phyloP scores from a whole-genome alignment of 2,888 invertebrate species.

The Ennomos fuscantarius region DNA sequence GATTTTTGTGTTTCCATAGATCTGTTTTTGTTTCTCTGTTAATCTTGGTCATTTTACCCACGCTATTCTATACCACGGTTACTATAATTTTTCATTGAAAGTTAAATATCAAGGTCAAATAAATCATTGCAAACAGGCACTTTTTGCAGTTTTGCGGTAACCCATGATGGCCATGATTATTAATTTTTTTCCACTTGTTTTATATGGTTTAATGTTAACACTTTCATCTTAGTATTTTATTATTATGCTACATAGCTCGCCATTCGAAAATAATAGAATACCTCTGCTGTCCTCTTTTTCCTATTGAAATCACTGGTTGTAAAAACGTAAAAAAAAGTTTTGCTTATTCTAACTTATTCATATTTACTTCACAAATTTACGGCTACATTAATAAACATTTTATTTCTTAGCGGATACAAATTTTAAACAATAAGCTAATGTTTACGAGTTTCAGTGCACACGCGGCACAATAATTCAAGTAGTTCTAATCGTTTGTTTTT shows the following conservation, averaged over 20 bases:
- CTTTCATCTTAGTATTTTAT: neutral
- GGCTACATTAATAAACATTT: constrained; percentile 8
- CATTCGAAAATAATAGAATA: neutral
- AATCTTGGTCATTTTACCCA: too few relatives aligned
- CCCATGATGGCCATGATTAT: too few relatives aligned
- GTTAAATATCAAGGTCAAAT: too few relatives aligned
- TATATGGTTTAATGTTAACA: too few relatives aligned
- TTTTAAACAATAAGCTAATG: constrained; percentile 13
- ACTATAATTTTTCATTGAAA: too few relatives aligned
- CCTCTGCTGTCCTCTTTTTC: neutral
- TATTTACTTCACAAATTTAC: neutral
- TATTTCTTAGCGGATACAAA: neutral
- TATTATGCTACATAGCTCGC: constrained; percentile 8
- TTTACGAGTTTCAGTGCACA: constrained; percentile 19
- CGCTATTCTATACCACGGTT: too few relatives aligned
- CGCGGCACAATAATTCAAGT: constrained; percentile 8
- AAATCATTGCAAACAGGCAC: too few relatives aligned
- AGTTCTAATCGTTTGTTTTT: neutral
- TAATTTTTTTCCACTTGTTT: too few relatives aligned
- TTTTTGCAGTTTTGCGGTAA: too few relatives aligned
- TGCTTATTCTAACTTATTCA: neutral
- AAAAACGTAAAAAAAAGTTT: neutral
- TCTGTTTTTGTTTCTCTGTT: too few relatives aligned
- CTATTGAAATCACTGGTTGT: neutral
- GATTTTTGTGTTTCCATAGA: too few relatives aligned